Conservation (phyloP, 2,113 vertebrate species). For the Mixornis gularis region DNA sequence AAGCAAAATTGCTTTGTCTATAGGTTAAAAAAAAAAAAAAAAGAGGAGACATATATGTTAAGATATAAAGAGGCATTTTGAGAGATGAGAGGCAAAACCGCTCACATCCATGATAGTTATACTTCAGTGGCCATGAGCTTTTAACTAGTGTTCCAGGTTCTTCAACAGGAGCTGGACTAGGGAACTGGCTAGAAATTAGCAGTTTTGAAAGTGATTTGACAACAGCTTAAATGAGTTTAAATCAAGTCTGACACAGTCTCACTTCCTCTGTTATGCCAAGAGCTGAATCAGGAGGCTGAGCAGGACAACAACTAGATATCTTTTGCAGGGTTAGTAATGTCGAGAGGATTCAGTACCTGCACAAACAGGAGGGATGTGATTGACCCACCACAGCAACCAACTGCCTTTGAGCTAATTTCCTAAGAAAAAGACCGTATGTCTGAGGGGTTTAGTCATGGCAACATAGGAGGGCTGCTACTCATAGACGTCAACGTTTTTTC, state of each 20-base stretch:
- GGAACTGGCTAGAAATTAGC: background rate
- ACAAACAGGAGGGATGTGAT: background rate
- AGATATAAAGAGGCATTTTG: background rate
- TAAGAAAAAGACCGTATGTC: background rate
- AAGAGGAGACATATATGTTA: background rate
- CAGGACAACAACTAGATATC: background rate
- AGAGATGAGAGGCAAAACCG: background rate
- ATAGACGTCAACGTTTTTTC: fast-evolving
- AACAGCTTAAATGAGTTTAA: background rate
- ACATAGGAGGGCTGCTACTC: background rate
- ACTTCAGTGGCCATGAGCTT: background rate
- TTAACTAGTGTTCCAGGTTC: background rate
- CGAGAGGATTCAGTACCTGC: background rate
- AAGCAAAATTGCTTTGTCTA: background rate
- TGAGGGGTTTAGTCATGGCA: background rate
- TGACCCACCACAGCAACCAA: background rate
- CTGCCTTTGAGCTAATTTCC: background rate
- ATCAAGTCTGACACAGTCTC: background rate
- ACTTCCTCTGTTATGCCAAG: background rate
- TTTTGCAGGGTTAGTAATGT: background rate
- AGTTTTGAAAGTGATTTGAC: background rate
- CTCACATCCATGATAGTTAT: background rate
- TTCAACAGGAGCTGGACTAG: background rate
- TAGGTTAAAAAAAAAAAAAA: background rate
- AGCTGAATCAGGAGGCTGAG: background rate